Percentiles rank a stretch among this genome's conserved stretches.
phyloP scores from a whole-genome alignment of 2,888 invertebrate species.

The Zygogramma bicolorata region DNA sequence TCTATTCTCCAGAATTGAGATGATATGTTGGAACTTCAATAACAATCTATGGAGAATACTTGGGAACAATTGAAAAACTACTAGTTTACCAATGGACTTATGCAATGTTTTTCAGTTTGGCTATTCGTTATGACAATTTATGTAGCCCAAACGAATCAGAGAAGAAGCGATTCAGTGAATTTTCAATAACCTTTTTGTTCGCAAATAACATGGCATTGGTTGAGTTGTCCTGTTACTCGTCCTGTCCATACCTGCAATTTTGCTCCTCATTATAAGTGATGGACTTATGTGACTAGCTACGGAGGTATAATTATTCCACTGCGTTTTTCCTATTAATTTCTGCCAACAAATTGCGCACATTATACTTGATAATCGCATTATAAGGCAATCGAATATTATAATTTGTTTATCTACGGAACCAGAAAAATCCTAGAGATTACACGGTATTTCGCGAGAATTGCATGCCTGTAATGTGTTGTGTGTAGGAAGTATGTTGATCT shows the following conservation, averaged over 20 bases:
- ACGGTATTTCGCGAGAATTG: slow-evolving; percentile 30
- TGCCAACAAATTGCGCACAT: slow-evolving; percentile 35
- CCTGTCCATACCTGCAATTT: slow-evolving; percentile 50
- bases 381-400: slow-evolving; percentile 39
- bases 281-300: slow-evolving; percentile 52
- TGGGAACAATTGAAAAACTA: too few species aligned
- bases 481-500: slow-evolving; percentile 22
- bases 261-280: slow-evolving; percentile 52
- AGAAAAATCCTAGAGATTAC: slow-evolving; percentile 36
- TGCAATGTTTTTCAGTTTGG: too few species aligned
- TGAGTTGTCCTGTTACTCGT: slow-evolving; percentile 42
- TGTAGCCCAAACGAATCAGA: too few species aligned
- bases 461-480: slow-evolving; percentile 19
- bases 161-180: too few species aligned
- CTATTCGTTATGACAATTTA: too few species aligned
- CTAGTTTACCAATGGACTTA: too few species aligned
- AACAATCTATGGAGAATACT: too few species aligned
- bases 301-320: slow-evolving; percentile 49
- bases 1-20: too few species aligned
- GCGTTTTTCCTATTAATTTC: slow-evolving; percentile 38
- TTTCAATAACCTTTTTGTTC: too few species aligned
- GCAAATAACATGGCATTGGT: background rate
- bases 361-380: slow-evolving; percentile 34
- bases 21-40: too few species aligned
- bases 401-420: slow-evolving; percentile 40